These are phyloP conservation scores for Eucera pruinosa DNA, from an alignment of 2,888 invertebrate genomes.

Conservation along the genomic window DNA sequence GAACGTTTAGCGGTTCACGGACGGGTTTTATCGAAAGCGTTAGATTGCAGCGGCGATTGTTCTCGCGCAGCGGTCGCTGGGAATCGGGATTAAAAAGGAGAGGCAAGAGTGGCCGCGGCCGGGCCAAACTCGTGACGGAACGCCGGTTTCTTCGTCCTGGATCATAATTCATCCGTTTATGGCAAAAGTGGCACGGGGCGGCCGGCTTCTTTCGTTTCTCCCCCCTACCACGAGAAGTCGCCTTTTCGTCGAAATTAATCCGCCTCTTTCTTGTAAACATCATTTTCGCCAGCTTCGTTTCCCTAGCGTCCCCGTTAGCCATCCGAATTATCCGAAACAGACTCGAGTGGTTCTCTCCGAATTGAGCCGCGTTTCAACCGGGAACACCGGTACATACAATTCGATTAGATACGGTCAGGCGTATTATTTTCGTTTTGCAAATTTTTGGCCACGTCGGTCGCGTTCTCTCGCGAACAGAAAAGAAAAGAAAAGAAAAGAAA, in stretches of 20 bases:
- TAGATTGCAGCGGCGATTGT: no score
- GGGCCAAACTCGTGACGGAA: conserved; percentile 60
- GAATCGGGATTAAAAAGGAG: neutral
- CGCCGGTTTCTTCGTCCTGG: conserved; percentile 58
- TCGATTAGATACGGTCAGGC: neutral
- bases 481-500: no score
- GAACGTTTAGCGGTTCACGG: no score
- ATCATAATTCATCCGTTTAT: conserved; percentile 64
- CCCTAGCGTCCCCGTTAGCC: no score
- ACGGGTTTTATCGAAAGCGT: no score
- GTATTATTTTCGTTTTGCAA: neutral
- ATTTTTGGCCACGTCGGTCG: conserved; percentile 50
- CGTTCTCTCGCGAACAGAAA: conserved; percentile 19
- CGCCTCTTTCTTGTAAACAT: neutral
- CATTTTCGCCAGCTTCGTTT: no score
- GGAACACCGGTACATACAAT: no score
- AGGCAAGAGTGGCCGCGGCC: conserved; percentile 9
- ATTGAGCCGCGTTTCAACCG: no score
- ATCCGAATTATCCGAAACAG: no score
- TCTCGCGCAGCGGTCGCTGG: neutral
- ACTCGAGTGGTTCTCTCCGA: neutral
- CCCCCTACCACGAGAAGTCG: neutral
- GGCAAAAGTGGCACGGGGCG: conserved; percentile 52
- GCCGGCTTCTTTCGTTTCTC: conserved; percentile 34
- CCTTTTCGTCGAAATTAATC: conserved; percentile 24